Evolutionary conservation across 2,888 invertebrate species (phyloP), one percentile per base, ranked within the genome.

Genomic region (Hybos culiciformis): DNA sequence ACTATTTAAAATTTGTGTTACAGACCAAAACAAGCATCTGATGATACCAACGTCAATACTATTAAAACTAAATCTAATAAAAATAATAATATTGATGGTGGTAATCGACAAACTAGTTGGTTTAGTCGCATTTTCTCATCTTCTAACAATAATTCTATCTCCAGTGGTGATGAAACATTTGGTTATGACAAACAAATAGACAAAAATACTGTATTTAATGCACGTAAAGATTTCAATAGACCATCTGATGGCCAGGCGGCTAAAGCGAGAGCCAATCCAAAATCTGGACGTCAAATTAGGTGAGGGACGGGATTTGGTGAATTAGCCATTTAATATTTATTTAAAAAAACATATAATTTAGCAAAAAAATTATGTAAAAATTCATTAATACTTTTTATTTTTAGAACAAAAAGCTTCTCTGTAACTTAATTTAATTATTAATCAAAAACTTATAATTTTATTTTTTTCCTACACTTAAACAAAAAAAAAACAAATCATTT

Each of bases 271-370:
- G n/a, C n/a, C n/a, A 55, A 54, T 49, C 51, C 57, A 46, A 62
- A 63, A 56, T 54, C 59, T 57, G 67, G 67, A 62, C 62, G 62
- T 53, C 62, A 61, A 59, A 63, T 69, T 69, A 69, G 69, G 69
- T 69, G 68, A 68, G 68, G 65, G 66, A 54, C 52, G 52, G 54
- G 51, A 47, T 37, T 39, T 20, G n/a, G n/a, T n/a, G n/a, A n/a
- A n/a, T n/a, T n/a, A n/a, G n/a, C n/a, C n/a, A n/a, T n/a, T n/a
- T n/a, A n/a, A n/a, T n/a, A n/a, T n/a, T n/a, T n/a, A n/a, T n/a
- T n/a, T n/a, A n/a, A n/a, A n/a, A n/a, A n/a, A n/a, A n/a, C n/a
- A n/a, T n/a, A n/a, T n/a, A n/a, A n/a, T n/a, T n/a, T n/a, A n/a
- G n/a, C n/a, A n/a, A n/a, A n/a, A n/a, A n/a, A n/a, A n/a, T n/a